A percentile compares a stretch with the other conserved stretches of the same genome.
These are phyloP conservation scores for Tangara arthus DNA, from an alignment of 2,797 vertebrate genomes.

Conservation along the genomic window DNA sequence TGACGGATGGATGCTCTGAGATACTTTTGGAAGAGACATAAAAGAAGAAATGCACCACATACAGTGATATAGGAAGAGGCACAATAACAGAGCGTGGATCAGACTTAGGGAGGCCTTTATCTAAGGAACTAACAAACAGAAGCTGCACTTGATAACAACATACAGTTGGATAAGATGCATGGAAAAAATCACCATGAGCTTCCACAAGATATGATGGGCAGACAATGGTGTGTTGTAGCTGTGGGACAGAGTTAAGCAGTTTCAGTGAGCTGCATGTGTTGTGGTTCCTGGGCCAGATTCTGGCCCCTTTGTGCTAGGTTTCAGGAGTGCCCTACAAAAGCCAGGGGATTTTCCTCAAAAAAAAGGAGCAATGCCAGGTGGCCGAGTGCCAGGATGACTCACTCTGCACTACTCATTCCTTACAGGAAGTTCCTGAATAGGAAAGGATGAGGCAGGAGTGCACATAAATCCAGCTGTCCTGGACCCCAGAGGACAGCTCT, in stretches of 20 bases:
- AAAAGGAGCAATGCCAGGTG: slow-evolving; percentile 44
- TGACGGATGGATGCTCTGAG: slow-evolving; percentile 24
- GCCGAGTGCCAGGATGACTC: slow-evolving; percentile 27
- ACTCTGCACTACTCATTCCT: slow-evolving; percentile 16
- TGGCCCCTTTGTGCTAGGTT: slow-evolving; percentile 41
- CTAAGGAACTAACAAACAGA: slow-evolving; percentile 65
- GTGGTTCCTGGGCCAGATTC: not conserved
- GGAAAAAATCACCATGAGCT: slow-evolving; percentile 64
- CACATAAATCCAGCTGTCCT: slow-evolving; percentile 1
- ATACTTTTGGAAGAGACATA: slow-evolving; percentile 42
- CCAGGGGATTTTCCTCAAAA: not conserved
- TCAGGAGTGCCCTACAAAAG: slow-evolving; percentile 32
- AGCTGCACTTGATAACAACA: slow-evolving; percentile 49
- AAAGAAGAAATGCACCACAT: slow-evolving; percentile 44
- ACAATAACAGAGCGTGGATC: slow-evolving; percentile 9
- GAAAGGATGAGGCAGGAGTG: slow-evolving; percentile 36
- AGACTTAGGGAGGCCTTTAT: slow-evolving; percentile 49
- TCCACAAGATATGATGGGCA: slow-evolving; percentile 52
- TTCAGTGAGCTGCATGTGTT: not conserved
- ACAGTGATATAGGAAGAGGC: slow-evolving; percentile 15
- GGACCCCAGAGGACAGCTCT: not conserved
- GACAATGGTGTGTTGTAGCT: slow-evolving; percentile 47
- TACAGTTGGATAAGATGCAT: slow-evolving; percentile 54
- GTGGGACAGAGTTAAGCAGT: slow-evolving; percentile 14
- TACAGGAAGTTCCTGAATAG: slow-evolving; percentile 62